phyloP scores from a whole-genome alignment of 1,140 invertebrate genomes.

The Cephus cinctus region DNA sequence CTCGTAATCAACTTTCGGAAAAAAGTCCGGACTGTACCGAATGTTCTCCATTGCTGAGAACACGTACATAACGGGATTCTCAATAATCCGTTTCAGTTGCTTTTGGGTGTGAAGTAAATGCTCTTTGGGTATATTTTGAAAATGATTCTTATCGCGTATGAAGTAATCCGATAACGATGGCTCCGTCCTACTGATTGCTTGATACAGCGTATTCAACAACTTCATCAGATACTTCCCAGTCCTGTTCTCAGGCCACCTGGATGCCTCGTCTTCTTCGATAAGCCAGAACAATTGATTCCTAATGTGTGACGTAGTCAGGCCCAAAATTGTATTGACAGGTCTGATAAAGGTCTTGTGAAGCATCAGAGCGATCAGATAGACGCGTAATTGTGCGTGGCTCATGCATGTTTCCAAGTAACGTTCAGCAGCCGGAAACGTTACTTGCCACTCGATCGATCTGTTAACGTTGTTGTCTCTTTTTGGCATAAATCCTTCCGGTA shows the following conservation, averaged over 20 bases:
- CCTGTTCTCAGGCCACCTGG: slow-evolving; percentile 68
- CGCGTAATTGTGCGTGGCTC: slow-evolving; percentile 66
- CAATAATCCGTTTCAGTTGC: slow-evolving; percentile 65
- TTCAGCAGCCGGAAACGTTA: slow-evolving; percentile 72
- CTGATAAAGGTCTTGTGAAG: slow-evolving; percentile 70
- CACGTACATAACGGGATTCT: slow-evolving; percentile 69
- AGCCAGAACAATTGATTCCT: slow-evolving; percentile 77
- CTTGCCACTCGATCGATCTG: slow-evolving; percentile 70
- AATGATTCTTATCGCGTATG: slow-evolving; percentile 68
- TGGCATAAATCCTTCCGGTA: slow-evolving; percentile 66
- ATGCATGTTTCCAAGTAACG: slow-evolving; percentile 69
- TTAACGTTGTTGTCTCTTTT: slow-evolving; percentile 60
- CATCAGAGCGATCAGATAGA: slow-evolving; percentile 65
- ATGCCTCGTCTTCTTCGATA: slow-evolving; percentile 64
- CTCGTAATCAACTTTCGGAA: slow-evolving; percentile 64
- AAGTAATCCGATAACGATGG: slow-evolving; percentile 71
- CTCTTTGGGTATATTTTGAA: slow-evolving; percentile 66
- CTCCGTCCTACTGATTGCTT: slow-evolving; percentile 57
- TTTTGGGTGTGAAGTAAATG: slow-evolving; percentile 65
- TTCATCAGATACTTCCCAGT: slow-evolving; percentile 66
- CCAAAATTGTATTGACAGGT: slow-evolving; percentile 57
- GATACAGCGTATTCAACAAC: slow-evolving; percentile 59
- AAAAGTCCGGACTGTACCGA: slow-evolving; percentile 63
- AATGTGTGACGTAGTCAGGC: slow-evolving; percentile 66
- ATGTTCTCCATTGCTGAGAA: slow-evolving; percentile 67